A percentile compares a stretch with the other conserved stretches of the same genome.
These are phyloP conservation scores for Naja naja DNA, from an alignment of 2,113 vertebrate species.

Conservation along the genomic window DNA sequence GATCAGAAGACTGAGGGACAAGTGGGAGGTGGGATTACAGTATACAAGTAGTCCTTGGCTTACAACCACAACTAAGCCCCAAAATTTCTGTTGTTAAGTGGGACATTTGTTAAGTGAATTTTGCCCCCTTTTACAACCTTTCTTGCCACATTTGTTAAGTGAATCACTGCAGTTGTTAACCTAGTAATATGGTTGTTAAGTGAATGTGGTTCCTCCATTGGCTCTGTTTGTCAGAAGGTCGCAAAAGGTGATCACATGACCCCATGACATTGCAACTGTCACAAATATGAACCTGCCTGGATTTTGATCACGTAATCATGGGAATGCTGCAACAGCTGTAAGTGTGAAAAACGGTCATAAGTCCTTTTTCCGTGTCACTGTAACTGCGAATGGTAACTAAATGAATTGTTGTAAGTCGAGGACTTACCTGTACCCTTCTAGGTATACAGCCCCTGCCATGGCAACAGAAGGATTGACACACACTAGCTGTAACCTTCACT, in stretches of 20 bases:
- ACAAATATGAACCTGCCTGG: background rate
- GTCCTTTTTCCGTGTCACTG: background rate
- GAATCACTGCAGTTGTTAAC: background rate
- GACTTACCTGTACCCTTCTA: background rate
- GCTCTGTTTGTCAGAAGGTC: too few species aligned
- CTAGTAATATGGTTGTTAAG: background rate
- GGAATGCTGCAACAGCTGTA: background rate
- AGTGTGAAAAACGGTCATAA: background rate
- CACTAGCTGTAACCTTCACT: background rate
- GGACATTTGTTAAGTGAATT: background rate
- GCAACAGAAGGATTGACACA: background rate
- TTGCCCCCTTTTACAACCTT: background rate
- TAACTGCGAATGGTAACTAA: background rate
- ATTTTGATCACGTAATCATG: background rate
- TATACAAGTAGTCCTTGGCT: background rate
- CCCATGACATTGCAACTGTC: background rate
- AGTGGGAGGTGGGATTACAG: background rate
- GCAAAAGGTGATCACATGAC: background rate
- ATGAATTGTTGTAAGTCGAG: background rate
- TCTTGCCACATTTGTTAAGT: background rate
- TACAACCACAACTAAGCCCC: background rate
- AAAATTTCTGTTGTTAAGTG: background rate
- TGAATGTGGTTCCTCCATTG: background rate
- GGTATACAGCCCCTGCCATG: background rate
- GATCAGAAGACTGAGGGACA: background rate